phyloP scores from a whole-genome alignment of 2,797 vertebrate species.

The Enteromius trimaculatus region DNA sequence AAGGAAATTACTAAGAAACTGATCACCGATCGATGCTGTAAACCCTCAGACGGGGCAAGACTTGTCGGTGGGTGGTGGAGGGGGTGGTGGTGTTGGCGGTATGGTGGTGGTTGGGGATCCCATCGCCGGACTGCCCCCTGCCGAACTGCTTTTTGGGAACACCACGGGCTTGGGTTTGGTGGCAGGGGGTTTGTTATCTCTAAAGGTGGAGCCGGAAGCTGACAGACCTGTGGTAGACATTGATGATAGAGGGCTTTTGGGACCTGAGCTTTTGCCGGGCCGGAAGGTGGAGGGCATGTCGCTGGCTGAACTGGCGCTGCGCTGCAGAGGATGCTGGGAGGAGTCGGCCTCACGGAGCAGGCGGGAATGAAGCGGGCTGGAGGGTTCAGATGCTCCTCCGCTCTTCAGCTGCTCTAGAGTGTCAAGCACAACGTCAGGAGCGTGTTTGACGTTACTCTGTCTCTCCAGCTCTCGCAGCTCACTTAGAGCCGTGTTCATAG shows the following conservation, averaged over 20 bases:
- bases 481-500: conserved; percentile 88
- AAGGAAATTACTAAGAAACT: conserved; percentile 41
- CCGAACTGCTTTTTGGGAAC: conserved; percentile 87
- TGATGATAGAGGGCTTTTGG: conserved; percentile 79
- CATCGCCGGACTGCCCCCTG: conserved; percentile 82
- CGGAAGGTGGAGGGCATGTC: conserved; percentile 95
- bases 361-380: conserved; percentile 94
- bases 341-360: conserved; percentile 86
- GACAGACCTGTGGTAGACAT: conserved; percentile 78
- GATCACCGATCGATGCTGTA: conserved; percentile 37
- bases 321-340: conserved; percentile 83
- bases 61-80: conserved; percentile 86
- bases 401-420: conserved; percentile 96
- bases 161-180: conserved; percentile 92
- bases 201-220: conserved; percentile 85
- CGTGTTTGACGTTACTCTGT: conserved; percentile 89
- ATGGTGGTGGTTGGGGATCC: conserved; percentile 85
- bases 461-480: conserved; percentile 92
- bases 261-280: conserved; percentile 81
- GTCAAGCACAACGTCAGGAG: conserved; percentile 96
- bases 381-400: conserved; percentile 88
- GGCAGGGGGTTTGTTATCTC: conserved; percentile 86
- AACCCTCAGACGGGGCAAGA: conserved; percentile 89
- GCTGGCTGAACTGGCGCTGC: conserved; percentile 92
- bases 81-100: conserved; percentile 85